Evolutionary conservation across 2,797 vertebrate genomes (phyloP).

Genomic region (Microchirus variegatus): DNA sequence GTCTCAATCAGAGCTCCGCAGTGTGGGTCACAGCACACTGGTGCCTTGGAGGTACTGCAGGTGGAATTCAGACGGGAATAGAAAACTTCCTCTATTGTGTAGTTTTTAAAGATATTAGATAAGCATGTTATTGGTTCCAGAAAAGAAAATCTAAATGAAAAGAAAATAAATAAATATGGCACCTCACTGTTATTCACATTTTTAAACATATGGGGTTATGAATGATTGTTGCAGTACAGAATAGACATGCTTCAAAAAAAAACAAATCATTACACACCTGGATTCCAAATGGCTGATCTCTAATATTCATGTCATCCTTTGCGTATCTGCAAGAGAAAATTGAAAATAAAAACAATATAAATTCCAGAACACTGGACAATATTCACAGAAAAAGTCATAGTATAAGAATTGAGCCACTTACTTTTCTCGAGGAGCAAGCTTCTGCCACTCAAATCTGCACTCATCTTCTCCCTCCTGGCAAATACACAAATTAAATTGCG

Average conservation of each 20-base stretch:
- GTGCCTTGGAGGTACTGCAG: no score
- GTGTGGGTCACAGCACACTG: no score
- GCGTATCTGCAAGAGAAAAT: constrained; percentile 85
- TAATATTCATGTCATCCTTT: constrained; percentile 99
- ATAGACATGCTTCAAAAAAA: no score
- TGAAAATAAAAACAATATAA: neutral
- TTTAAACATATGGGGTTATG: no score
- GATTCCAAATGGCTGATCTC: constrained; percentile 99
- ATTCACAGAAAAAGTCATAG: neutral
- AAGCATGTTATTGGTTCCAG: no score
- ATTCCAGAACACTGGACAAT: neutral
- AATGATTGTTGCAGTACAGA: no score
- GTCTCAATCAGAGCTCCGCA: neutral
- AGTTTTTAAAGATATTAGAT: no score
- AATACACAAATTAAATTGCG: constrained; percentile 3
- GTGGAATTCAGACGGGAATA: no score
- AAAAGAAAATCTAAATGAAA: no score
- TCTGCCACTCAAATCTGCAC: constrained; percentile 99
- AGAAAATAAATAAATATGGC: no score
- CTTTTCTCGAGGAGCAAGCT: constrained; percentile 96
- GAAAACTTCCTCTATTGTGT: no score
- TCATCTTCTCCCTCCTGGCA: constrained; percentile 92
- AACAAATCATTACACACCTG: constrained; percentile 81
- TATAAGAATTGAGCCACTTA: constrained; percentile 69
- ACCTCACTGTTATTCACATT: no score